These are phyloP conservation scores for Parnassius orleans DNA, from an alignment of 2,888 invertebrate genomes.

Conservation along the genomic window DNA sequence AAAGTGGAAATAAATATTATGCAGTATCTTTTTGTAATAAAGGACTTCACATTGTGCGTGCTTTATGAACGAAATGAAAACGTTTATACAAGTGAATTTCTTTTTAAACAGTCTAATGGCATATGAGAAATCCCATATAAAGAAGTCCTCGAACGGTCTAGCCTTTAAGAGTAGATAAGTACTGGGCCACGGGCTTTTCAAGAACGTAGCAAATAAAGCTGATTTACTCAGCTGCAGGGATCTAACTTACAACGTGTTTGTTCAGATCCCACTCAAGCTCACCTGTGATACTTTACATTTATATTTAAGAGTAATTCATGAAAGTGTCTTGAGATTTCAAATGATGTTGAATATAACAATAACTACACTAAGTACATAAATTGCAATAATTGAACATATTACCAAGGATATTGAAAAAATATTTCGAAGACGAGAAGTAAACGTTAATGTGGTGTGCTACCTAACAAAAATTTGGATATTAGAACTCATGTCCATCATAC, in stretches of 20 bases:
- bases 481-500: no score
- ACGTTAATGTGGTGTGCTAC: no score
- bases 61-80: no score
- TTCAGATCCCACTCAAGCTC: conserved; percentile 25
- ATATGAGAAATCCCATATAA: background rate
- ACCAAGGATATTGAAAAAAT: no score
- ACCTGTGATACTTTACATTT: conserved; percentile 10
- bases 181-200: conserved; percentile 16
- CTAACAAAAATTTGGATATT: no score
- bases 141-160: background rate
- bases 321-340: no score
- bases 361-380: background rate
- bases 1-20: no score
- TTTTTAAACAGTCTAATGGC: background rate
- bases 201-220: conserved; percentile 40
- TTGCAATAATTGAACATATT: no score
- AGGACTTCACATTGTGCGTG: no score
- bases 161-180: conserved; percentile 1
- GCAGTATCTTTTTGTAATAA: no score
- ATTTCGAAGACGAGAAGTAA: no score
- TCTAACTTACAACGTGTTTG: conserved; percentile 43
- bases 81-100: no score
- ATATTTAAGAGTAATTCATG: background rate
- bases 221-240: conserved; percentile 50
- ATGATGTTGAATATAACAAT: background rate